A percentile compares a stretch with the other conserved stretches of the same genome.
phyloP scores from a whole-genome alignment of 2,888 invertebrate genomes.

The Euproctis similis region DNA sequence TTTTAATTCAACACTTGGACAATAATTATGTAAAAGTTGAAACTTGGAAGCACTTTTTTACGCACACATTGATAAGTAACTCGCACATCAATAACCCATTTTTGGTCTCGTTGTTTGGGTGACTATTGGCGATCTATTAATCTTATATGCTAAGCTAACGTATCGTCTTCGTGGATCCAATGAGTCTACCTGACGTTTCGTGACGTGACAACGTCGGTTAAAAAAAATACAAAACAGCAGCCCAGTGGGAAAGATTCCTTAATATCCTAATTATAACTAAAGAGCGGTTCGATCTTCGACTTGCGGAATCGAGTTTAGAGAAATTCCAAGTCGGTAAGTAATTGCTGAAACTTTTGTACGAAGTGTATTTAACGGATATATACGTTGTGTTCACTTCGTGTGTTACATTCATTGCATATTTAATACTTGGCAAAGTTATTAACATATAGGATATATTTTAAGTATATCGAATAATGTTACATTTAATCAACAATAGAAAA shows the following conservation, averaged over 20 bases:
- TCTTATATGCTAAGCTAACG: no score
- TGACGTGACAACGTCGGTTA: not conserved
- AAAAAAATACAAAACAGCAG: slow-evolving; percentile 2
- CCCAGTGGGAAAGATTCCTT: slow-evolving; percentile 12
- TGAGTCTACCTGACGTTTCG: not conserved
- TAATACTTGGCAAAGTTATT: slow-evolving; percentile 6
- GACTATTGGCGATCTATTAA: no score
- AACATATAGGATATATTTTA: no score
- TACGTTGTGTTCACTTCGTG: slow-evolving; percentile 14
- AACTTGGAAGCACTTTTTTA: no score
- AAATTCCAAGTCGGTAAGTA: slow-evolving; percentile 27
- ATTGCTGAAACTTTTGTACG: slow-evolving; percentile 28
- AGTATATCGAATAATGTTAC: no score
- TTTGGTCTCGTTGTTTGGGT: no score
- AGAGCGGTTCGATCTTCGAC: slow-evolving; percentile 30
- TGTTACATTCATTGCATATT: slow-evolving; percentile 17
- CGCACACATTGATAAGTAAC: no score
- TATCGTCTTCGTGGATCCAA: not conserved
- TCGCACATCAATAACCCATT: no score
- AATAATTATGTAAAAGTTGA: no score
- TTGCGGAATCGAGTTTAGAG: slow-evolving; percentile 28
- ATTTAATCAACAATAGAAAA: no score
- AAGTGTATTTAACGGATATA: slow-evolving; percentile 28
- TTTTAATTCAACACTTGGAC: no score
- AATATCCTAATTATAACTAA: slow-evolving; percentile 27